Evolutionary conservation across 2,888 invertebrate genomes (phyloP), one percentile per base, ranked within the genome.

Genomic region (Heliconius erato): DNA sequence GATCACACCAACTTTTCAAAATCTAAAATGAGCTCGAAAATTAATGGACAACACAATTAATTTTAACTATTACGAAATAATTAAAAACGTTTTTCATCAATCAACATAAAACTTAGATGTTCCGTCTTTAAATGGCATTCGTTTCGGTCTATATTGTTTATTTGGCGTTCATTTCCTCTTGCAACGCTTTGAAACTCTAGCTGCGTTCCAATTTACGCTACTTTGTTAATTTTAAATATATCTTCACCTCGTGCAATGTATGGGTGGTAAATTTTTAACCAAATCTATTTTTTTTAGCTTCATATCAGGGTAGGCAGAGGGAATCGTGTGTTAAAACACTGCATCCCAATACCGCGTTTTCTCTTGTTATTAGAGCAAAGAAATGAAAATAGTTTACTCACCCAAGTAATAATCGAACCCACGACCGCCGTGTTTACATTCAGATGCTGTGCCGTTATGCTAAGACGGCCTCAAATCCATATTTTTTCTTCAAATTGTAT

Each of bases 171-270:
- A 69, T 76, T 82, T 80, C 86, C 88, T 88, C 90, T 91, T 91
- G 90, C 87, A 85, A 85, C 54, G 84, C 89, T 92, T 92, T 92
- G 92, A 91, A 92, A 92, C 87, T 86, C 88, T 88, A 92, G 88
- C 86, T 87, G 87, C 86, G 89, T 86, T 86, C 90, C 85, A 89
- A 86, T 89, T 91, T 85, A 84, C 86, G 87, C 86, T 85, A 84
- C 71, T 54, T 74, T 68, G 32, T 78, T 32, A 26, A 63, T 78
- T 81, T 81, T 78, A 81, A 82, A 76, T 79, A 83, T 79, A 85
- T 85, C 72, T 85, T 84, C 28, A 23, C 83, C 83, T 80, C 77
- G 79, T 80, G 82, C 26, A 85, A 54, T 54, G 6, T 54, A 54
- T 54, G 0, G 2, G 16, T 49, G 49, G 4, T 49, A 5, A 49